Conservation (phyloP, 2,888 invertebrate genomes). For the Rotaria macrura region DNA sequence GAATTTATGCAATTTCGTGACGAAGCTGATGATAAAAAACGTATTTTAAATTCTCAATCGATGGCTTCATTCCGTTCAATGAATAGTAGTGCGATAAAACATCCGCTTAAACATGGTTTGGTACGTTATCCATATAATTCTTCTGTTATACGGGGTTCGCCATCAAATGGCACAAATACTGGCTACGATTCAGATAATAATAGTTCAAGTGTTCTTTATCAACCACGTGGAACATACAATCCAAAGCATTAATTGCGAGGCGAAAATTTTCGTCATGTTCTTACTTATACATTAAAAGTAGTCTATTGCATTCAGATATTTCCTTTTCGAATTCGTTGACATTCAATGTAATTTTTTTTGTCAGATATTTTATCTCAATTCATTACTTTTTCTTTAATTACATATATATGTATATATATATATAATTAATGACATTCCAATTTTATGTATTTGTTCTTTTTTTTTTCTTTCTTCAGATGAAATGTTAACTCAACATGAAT, state of each 20-base stretch:
- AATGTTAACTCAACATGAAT: slow-evolving; percentile 10
- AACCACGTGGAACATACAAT: not conserved
- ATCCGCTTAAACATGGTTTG: not conserved
- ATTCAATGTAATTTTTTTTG: not conserved
- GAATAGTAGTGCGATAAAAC: not conserved
- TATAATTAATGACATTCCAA: not conserved
- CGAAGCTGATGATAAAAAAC: slow-evolving; percentile 30
- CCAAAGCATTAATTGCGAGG: not conserved
- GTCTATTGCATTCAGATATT: not conserved
- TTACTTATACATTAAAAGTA: not conserved
- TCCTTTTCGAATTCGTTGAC: too few species aligned
- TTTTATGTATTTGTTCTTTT: not conserved
- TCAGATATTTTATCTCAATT: not conserved
- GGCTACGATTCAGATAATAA: slow-evolving; percentile 16
- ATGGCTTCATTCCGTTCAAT: slow-evolving; percentile 4
- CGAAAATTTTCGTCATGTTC: not conserved
- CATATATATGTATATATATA: too few species aligned
- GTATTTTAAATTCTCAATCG: not conserved
- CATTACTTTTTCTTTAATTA: too few species aligned
- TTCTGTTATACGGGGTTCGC: not conserved
- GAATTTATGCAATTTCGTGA: slow-evolving; percentile 25
- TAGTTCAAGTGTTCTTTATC: slow-evolving; percentile 13
- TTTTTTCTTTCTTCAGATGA: not conserved
- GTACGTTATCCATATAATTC: not conserved
- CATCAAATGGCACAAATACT: not conserved